Evolutionary conservation across 2,888 invertebrate species (phyloP).

Genomic region (Euzetes globulus): DNA sequence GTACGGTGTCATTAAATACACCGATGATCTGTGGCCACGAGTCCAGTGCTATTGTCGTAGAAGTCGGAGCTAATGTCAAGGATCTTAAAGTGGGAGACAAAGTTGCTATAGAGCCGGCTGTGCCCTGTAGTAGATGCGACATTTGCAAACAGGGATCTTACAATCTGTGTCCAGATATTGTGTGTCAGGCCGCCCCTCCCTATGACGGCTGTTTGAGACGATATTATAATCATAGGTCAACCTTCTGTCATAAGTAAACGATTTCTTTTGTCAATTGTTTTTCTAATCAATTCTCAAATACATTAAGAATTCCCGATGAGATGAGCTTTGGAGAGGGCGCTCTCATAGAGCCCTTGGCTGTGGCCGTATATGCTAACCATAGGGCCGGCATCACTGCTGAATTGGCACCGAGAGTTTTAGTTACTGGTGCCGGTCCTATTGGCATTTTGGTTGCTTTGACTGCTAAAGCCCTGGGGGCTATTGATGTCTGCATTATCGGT

Average conservation of each 20-base stretch:
- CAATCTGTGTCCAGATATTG: constrained; percentile 31
- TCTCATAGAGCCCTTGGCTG: constrained; percentile 70
- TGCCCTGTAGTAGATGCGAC: constrained; percentile 34
- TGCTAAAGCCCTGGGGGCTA: constrained; percentile 45
- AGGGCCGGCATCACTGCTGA: constrained; percentile 44
- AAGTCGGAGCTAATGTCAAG: constrained; percentile 61
- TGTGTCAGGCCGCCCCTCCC: constrained; percentile 57
- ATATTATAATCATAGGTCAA: constrained; percentile 73
- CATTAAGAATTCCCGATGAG: constrained; percentile 74
- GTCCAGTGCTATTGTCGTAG: constrained; percentile 55
- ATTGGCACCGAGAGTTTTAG: constrained; percentile 44
- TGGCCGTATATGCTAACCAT: constrained; percentile 45
- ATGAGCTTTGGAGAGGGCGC: constrained; percentile 89
- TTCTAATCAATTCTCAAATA: not conserved
- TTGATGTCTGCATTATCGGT: constrained; percentile 43
- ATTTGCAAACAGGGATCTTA: constrained; percentile 34
- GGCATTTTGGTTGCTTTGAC: constrained; percentile 45
- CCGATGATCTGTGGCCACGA: constrained; percentile 90
- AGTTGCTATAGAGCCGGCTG: constrained; percentile 35
- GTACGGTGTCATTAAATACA: constrained; percentile 73
- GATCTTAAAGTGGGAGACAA: constrained; percentile 33
- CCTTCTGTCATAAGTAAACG: constrained; percentile 52
- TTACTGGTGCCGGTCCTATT: constrained; percentile 59
- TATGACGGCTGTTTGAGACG: constrained; percentile 76
- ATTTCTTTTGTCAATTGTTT: constrained; percentile 16